These are phyloP conservation scores for Todiramphus chloris DNA, from an alignment of 2,113 vertebrate species.

Conservation along the genomic window DNA sequence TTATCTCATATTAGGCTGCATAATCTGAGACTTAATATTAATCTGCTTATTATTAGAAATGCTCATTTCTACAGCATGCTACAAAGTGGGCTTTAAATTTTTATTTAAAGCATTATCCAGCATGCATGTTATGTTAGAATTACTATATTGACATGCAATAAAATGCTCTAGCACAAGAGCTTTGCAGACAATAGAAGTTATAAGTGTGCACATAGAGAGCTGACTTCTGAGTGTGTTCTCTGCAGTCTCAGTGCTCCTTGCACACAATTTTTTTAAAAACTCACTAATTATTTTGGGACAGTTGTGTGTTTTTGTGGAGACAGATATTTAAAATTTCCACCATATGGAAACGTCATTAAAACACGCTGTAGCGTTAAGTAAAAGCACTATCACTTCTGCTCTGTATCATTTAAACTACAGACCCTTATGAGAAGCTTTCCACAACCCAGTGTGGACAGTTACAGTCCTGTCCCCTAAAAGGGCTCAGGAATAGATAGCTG, in stretches of 20 bases:
- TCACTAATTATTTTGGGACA: neutral
- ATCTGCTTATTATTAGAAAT: neutral
- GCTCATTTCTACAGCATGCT: neutral
- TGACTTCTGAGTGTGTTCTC: neutral
- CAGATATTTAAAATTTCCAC: neutral
- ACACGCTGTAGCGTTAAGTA: neutral
- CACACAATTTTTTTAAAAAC: neutral
- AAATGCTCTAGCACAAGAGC: neutral
- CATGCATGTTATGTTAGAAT: neutral
- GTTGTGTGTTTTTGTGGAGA: neutral
- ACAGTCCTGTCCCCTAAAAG: neutral
- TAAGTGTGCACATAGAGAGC: neutral
- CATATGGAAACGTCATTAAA: neutral
- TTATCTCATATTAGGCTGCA: neutral
- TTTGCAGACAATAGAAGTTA: neutral
- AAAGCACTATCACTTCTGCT: neutral
- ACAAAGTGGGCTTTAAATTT: neutral
- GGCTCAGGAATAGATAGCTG: neutral
- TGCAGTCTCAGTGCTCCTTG: neutral
- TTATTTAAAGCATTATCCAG: neutral
- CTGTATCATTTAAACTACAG: neutral
- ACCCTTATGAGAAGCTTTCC: neutral
- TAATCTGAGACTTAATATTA: neutral
- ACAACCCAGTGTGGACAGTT: neutral
- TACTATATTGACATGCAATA: neutral